Evolutionary conservation across 2,113 vertebrate genomes (phyloP).

Genomic region (Excalfactoria chinensis): DNA sequence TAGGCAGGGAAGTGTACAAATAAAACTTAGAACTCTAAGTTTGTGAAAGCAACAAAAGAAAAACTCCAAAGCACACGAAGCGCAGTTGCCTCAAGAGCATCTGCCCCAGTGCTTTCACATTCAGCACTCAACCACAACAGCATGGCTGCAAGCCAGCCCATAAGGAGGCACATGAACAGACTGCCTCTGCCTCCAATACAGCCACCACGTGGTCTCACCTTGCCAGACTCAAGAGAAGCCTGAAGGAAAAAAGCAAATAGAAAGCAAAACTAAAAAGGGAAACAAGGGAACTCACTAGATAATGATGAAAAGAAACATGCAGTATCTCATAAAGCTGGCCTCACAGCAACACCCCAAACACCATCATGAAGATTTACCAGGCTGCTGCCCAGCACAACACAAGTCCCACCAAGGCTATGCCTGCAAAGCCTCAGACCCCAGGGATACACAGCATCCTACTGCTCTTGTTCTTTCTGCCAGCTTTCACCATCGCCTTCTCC

Average conservation of each 20-base stretch:
- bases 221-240: neutral
- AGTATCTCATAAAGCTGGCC: neutral
- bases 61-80: neutral
- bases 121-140: rapidly evolving
- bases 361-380: no score
- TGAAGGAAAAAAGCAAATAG: neutral
- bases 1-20: neutral
- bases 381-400: no score
- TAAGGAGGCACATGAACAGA: no score
- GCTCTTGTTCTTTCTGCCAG: no score
- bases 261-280: constrained; percentile 38
- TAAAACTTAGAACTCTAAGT: neutral
- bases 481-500: neutral
- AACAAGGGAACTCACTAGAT: neutral
- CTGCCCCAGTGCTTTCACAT: rapidly evolving
- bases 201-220: neutral
- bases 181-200: rapidly evolving
- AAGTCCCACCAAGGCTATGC: no score
- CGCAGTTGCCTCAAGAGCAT: rapidly evolving
- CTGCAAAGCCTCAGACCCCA: no score
- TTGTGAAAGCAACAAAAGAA: neutral
- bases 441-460: no score
- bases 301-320: neutral
- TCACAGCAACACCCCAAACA: rapidly evolving
- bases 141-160: neutral